These are phyloP conservation scores for Hybos culiciformis DNA, from an alignment of 2,888 invertebrate species.

Conservation along the genomic window DNA sequence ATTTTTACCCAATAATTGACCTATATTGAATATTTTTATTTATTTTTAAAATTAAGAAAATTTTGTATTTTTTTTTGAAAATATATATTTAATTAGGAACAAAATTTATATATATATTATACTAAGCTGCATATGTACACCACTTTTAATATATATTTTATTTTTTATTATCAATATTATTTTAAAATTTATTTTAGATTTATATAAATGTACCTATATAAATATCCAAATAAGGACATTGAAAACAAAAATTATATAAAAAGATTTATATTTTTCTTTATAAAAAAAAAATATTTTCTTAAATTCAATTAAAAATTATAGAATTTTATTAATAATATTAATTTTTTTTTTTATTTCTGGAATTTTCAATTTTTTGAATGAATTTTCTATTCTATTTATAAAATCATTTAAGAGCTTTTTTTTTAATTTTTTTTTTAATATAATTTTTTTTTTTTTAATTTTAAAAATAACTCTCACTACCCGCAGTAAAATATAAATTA, in stretches of 20 bases:
- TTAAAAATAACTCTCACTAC: background rate
- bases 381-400: background rate
- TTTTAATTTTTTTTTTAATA: background rate
- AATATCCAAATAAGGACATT: too few species aligned
- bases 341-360: too few species aligned
- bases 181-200: background rate
- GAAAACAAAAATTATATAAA: too few species aligned
- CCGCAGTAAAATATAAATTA: background rate
- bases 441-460: background rate
- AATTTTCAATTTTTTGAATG: too few species aligned
- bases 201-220: too few species aligned
- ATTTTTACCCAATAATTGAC: slow-evolving; percentile 11
- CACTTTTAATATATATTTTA: background rate
- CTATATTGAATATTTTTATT: slow-evolving; percentile 11
- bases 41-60: background rate
- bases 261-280: too few species aligned
- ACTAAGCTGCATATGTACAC: background rate
- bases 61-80: background rate
- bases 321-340: too few species aligned
- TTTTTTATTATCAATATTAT: background rate
- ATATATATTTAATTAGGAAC: background rate
- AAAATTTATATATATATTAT: background rate
- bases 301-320: too few species aligned
- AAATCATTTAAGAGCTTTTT: background rate
- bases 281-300: too few species aligned